phyloP scores from a whole-genome alignment of 92 coral and sea anemone species.

The Actinernus sp. region DNA sequence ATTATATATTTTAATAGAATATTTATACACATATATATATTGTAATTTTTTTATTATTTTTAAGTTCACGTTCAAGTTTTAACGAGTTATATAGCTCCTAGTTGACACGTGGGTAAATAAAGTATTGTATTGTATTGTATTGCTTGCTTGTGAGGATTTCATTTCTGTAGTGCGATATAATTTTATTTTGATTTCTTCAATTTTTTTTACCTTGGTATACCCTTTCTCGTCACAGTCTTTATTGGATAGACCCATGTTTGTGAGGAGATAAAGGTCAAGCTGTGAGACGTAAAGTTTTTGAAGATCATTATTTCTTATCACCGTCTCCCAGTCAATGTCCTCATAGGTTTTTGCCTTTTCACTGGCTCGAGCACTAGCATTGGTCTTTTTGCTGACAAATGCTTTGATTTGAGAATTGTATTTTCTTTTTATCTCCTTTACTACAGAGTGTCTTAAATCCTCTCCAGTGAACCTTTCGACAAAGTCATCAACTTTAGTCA shows the following conservation, averaged over 20 bases:
- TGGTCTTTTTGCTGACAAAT: slow-evolving; percentile 14
- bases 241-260: slow-evolving; percentile 16
- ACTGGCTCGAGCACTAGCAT: slow-evolving; percentile 25
- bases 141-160: neutral
- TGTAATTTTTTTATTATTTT: too few species aligned
- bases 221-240: slow-evolving; percentile 17
- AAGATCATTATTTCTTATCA: slow-evolving; percentile 4
- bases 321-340: slow-evolving; percentile 32
- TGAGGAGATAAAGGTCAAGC: slow-evolving; percentile 24
- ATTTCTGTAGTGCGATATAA: too few species aligned
- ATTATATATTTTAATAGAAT: too few species aligned
- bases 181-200: slow-evolving; percentile 25
- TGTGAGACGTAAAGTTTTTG: slow-evolving; percentile 37
- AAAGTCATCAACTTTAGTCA: slow-evolving; percentile 24
- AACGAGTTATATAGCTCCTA: too few species aligned
- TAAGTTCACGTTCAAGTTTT: too few species aligned
- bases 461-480: slow-evolving; percentile 26
- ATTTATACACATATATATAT: too few species aligned
- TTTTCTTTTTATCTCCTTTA: slow-evolving; percentile 8
- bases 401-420: slow-evolving; percentile 12
- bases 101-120: too few species aligned
- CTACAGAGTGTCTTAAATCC: slow-evolving; percentile 18
- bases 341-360: slow-evolving; percentile 37
- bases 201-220: slow-evolving; percentile 37
- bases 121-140: too few species aligned